Base-by-base conservation (phyloP, 2,113 vertebrate genomes). In the Variabilichromis moorii region DNA sequence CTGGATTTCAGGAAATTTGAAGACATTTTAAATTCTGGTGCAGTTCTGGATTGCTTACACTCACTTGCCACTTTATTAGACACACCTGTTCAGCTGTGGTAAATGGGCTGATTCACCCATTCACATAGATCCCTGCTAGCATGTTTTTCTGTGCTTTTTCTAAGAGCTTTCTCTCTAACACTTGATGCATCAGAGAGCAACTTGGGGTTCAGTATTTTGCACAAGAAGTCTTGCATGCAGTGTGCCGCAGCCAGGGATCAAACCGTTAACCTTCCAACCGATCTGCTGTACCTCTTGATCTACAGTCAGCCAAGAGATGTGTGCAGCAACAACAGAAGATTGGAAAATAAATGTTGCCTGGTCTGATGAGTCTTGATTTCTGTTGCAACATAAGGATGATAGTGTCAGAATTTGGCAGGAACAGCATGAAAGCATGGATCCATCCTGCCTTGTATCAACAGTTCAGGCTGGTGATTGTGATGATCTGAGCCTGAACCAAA, bases 261-360 rank as follows among this genome's bases (percentile, higher is more conserved):
- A 37, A 68, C 33, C 0, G 17, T 3, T 21, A n/a, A 66, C 11
- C 61, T 66, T 13, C 33, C 10, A 66, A 66, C 19, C 2, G 0
- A 37, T n/a, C 33, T 37, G 7, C 11, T 68, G 61, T 68, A 21
- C 10, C 61, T 37, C 11, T 13, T 37, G 33, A 66, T 66, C 61
- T 66, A 37, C 33, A 37, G 61, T 37, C 61, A 68, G 61, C 19
- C 4, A 4, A 68, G 10, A 8, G 61, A 68, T 40, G 33, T 13
- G 35, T 68, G 35, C 33, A 68, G 19, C 63, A 21, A 68, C 4
- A 71, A 42, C n/a, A 71, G 35, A 40, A 71, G 35, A 24, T 24
- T 71, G 35, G 63, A 68, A 68, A 71, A 42, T 14, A 40, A 71
- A 71, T 4, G 7, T 24, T 24, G 2, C 12, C 37, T 9, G 12